Base-by-base conservation (phyloP, 2,113 vertebrate species). In the Triplophysa dalaica region DNA sequence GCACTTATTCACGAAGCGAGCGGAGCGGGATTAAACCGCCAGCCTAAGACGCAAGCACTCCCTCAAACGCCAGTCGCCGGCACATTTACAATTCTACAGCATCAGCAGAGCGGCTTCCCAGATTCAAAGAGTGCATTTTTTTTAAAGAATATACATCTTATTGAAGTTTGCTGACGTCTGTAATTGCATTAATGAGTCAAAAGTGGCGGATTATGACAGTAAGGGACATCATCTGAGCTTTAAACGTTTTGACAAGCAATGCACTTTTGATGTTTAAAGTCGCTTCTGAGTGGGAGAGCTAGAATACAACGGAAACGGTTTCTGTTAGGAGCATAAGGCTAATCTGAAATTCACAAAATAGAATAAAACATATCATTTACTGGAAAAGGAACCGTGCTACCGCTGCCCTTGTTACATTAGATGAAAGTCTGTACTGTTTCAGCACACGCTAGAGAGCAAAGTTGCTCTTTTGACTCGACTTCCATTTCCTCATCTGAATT, bases 131-230 rank as follows among this genome's bases (percentile, higher is more conserved):
- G 45, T 43, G 60, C n/a, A 17, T 63, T 81, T 77, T 77, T 58
- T 64, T 56, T 26, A 48, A 62, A 29, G 33, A 61, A 73, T 48
- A 50, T 60, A 62, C 74, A 81, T 77, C 62, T 26, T 8, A 38
- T 75, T 61, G 45, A 61, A 21, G 24, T 62, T 16, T 77, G 73
- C 52, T 80, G 60, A 67, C 6, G 5, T 62, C 67, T 77, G 63
- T 80, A 73, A 83, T 80, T 80, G 73, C 74, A 80, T 83, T 77
- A 80, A 80, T 80, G 78, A 73, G 66, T 67, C 61, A 58, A 33
- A 75, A 80, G 73, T 73, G 67, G 62, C 52, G 60, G 78, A 80
- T 80, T 64, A 72, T 72, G 26, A 62, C 50, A 43, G 73, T 43
- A 63, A 76, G 66, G 58, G 76, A 65, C 58, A 24, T n/a, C 50